phyloP scores from a whole-genome alignment of 2,113 vertebrate species.

The Sinosuthora webbiana region DNA sequence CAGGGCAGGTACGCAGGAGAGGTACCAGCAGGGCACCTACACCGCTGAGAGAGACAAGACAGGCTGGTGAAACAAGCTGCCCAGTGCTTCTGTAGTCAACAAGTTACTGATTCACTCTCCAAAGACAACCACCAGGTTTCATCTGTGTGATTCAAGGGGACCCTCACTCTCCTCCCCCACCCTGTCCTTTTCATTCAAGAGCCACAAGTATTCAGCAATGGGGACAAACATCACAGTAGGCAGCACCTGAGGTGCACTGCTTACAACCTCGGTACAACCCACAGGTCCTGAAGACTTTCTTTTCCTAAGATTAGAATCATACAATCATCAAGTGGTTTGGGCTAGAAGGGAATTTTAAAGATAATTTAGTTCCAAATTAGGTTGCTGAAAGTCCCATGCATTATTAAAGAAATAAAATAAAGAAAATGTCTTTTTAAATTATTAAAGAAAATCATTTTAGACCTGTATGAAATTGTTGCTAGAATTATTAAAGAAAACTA shows the following conservation, averaged over 20 bases:
- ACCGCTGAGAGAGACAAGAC: not conserved
- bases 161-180: not conserved
- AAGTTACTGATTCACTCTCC: not conserved
- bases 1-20: not conserved
- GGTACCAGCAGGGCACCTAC: not conserved
- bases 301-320: slow-evolving; percentile 36
- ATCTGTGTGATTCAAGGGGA: not conserved
- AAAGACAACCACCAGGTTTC: not conserved
- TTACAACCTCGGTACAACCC: slow-evolving; percentile 17
- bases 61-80: not conserved
- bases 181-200: rapidly evolving
- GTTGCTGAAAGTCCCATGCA: not conserved
- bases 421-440: not conserved
- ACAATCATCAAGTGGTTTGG: not conserved
- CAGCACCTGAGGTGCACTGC: not conserved
- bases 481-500: not conserved
- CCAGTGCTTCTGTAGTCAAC: not conserved
- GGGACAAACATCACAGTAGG: rapidly evolving
- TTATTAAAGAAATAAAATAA: not conserved
- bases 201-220: not conserved
- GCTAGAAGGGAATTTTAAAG: not conserved
- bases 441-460: not conserved
- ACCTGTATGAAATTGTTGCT: not conserved
- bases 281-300: slow-evolving; percentile 61
- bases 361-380: not conserved